phyloP scores from a whole-genome alignment of 2,888 invertebrate species.

The Synanthedon andrenaeformis region DNA sequence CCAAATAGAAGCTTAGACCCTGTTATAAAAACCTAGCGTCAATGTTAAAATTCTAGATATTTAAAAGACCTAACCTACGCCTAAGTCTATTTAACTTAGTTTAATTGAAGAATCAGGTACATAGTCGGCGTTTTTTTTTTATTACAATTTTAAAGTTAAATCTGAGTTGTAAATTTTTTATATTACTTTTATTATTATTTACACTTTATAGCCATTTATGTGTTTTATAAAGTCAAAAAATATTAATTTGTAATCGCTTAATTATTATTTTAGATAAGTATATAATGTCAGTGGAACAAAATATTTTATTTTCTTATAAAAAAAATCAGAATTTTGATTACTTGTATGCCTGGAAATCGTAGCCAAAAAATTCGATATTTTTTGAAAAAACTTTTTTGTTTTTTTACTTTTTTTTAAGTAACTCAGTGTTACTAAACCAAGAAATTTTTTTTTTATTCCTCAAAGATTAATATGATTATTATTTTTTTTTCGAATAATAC shows the following conservation, averaged over 20 bases:
- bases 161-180: slow-evolving; percentile 27
- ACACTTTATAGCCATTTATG: slow-evolving; percentile 25
- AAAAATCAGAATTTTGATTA: no score
- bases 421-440: no score
- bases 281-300: no score
- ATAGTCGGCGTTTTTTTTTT: slow-evolving; percentile 51
- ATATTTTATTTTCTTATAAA: no score
- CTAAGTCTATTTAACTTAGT: slow-evolving; percentile 58
- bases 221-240: slow-evolving; percentile 24
- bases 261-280: not conserved
- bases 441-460: no score
- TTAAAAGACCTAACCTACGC: slow-evolving; percentile 49
- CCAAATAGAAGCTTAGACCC: slow-evolving; percentile 49
- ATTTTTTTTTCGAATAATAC: no score
- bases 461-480: no score
- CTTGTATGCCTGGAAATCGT: no score
- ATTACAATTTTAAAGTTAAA: slow-evolving; percentile 22
- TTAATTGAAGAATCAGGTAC: slow-evolving; percentile 69
- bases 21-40: slow-evolving; percentile 59
- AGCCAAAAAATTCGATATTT: no score
- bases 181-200: slow-evolving; percentile 26
- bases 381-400: no score
- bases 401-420: no score
- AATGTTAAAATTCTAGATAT: slow-evolving; percentile 54
- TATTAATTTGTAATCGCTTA: not conserved